phyloP scores from a whole-genome alignment of 2,113 vertebrate species.

The Capreolus pygargus region DNA sequence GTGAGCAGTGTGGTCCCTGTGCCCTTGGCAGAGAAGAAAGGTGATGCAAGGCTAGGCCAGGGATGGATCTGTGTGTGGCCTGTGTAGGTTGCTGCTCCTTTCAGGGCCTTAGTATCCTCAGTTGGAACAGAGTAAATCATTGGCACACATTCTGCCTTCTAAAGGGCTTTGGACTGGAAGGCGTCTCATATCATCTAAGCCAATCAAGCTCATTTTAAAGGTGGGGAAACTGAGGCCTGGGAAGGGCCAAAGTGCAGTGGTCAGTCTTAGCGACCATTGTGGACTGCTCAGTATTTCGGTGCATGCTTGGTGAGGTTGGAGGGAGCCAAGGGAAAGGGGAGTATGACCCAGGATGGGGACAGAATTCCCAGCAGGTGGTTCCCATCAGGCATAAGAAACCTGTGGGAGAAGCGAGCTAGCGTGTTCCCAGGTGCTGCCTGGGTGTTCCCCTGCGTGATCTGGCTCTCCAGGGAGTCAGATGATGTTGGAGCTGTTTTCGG shows the following conservation, averaged over 20 bases:
- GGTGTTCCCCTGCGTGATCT: not conserved
- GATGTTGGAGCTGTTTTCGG: not conserved
- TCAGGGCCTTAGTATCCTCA: not conserved
- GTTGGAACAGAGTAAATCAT: not conserved
- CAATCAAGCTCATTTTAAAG: not conserved
- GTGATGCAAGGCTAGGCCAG: not conserved
- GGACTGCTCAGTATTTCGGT: not conserved
- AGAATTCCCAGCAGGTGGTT: not conserved
- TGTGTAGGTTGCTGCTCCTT: not conserved
- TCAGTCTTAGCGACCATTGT: not conserved
- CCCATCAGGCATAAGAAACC: not conserved
- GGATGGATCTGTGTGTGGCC: not conserved
- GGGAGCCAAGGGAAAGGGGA: not conserved
- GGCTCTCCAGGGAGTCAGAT: fast-evolving
- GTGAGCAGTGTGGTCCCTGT: not conserved
- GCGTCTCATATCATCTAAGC: not conserved
- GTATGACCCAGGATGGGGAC: not conserved
- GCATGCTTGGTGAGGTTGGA: not conserved
- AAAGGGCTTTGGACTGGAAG: not conserved
- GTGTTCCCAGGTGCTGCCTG: not conserved
- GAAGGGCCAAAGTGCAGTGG: too few relatives aligned
- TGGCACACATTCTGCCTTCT: not conserved
- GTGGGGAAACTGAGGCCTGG: not conserved
- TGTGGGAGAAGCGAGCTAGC: not conserved
- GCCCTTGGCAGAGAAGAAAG: not conserved